Percentiles rank a stretch among this genome's conserved stretches.
These are phyloP conservation scores for Sminthurides aquaticus DNA, from an alignment of 2,888 invertebrate genomes.

Conservation along the genomic window DNA sequence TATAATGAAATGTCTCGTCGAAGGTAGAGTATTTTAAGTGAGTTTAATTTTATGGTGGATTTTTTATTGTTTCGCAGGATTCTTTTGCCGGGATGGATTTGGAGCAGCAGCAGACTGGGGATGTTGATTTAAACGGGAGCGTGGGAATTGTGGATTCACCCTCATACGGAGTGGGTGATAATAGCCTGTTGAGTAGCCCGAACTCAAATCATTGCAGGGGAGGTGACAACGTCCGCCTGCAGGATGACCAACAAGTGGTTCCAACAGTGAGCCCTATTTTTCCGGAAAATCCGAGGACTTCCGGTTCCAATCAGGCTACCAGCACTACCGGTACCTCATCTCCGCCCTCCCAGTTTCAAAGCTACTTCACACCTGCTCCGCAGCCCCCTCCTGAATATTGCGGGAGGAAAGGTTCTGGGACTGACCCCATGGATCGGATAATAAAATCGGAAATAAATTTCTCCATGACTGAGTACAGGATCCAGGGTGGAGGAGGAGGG, in stretches of 20 bases:
- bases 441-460: constrained; percentile 40
- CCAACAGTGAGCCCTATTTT: constrained; percentile 16
- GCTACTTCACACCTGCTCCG: constrained; percentile 4
- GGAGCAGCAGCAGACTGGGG: constrained; percentile 5
- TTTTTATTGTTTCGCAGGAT: neutral
- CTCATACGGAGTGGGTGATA: constrained; percentile 7
- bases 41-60: neutral
- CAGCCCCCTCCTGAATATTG: no score
- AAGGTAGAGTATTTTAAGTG: no score
- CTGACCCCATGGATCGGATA: constrained; percentile 5
- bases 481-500: constrained; percentile 12
- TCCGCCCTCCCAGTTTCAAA: neutral
- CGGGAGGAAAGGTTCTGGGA: neutral
- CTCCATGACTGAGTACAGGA: constrained; percentile 32
- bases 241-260: constrained; percentile 19
- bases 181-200: constrained; percentile 6
- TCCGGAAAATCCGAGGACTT: neutral
- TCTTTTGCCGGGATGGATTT: neutral
- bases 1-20: no score
- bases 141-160: constrained; percentile 16
- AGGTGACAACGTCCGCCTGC: neutral
- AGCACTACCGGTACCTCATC: constrained; percentile 5
- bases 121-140: constrained; percentile 6
- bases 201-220: neutral
- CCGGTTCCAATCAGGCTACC: neutral